Conservation (phyloP, 2,113 vertebrate species). For the Neotoma lepida region DNA sequence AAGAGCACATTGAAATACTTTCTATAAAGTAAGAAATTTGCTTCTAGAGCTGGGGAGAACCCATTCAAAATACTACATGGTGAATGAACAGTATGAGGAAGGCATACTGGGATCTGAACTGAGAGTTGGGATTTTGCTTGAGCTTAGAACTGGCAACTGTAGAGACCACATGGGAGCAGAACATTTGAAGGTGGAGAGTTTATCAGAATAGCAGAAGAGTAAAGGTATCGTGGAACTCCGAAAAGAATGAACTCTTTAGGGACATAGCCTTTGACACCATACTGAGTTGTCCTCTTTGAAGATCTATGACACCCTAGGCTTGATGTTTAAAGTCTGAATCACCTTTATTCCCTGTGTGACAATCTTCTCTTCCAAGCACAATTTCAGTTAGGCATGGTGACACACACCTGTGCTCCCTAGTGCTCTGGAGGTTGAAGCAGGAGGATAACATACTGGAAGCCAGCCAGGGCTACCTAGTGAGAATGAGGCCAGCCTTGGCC, state of each 20-base stretch:
- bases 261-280: background rate
- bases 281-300: background rate
- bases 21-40: conserved; percentile 2
- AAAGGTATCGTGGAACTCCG: background rate
- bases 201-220: background rate
- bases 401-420: background rate
- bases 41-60: background rate
- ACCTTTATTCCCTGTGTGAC: background rate
- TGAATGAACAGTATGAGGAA: conserved; percentile 6
- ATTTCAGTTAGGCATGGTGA: background rate
- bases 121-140: background rate
- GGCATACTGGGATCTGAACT: background rate
- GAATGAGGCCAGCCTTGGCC: background rate
- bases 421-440: background rate
- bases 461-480: background rate
- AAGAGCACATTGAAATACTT: background rate
- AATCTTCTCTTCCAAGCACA: background rate
- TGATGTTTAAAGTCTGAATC: background rate
- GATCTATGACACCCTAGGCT: background rate
- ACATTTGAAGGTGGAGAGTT: background rate
- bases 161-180: background rate
- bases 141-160: background rate
- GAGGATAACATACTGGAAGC: background rate
- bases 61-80: background rate
- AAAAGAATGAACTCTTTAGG: background rate